Evolutionary conservation across 37 sponge, comb jelly and placozoan species (phyloP).

Genomic region (Oopsacas minuta): DNA sequence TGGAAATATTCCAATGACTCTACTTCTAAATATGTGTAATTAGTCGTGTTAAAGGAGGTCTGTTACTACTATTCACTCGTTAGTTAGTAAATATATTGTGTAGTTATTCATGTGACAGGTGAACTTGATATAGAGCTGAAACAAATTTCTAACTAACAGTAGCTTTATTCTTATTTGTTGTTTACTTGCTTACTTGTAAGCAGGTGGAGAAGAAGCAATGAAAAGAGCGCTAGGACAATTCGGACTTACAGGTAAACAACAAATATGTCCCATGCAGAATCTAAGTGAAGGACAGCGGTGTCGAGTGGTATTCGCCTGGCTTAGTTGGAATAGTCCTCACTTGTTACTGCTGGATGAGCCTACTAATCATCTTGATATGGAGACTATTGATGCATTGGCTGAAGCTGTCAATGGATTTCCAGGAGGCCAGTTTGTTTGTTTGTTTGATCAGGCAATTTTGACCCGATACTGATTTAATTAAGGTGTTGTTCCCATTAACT

Average conservation of each 20-base stretch:
- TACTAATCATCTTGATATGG: constrained; percentile 90
- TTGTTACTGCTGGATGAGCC: constrained; percentile 84
- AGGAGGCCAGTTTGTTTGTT: constrained; percentile 45
- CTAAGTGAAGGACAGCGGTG: constrained; percentile 86
- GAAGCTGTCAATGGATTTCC: constrained; percentile 68
- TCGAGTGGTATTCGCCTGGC: constrained; percentile 84
- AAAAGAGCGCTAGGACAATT: constrained; percentile 66
- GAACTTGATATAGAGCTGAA: too few relatives aligned
- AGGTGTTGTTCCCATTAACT: too few relatives aligned
- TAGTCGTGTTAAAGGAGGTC: too few relatives aligned
- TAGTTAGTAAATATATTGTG: too few relatives aligned
- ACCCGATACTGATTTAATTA: too few relatives aligned
- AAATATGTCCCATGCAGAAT: constrained; percentile 78
- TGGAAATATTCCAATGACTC: too few relatives aligned
- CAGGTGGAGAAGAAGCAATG: constrained; percentile 57
- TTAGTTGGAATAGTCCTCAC: constrained; percentile 73
- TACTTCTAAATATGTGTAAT: too few relatives aligned
- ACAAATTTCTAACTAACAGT: too few relatives aligned
- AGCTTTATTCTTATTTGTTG: too few relatives aligned
- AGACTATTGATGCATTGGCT: constrained; percentile 88
- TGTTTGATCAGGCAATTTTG: too few relatives aligned
- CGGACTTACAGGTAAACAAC: constrained; percentile 80
- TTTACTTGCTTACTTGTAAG: neutral
- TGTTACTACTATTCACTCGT: too few relatives aligned
- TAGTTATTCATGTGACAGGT: too few relatives aligned